Base-by-base conservation (phyloP, 2,797 vertebrate genomes). In the Tauraco hartlaubi region DNA sequence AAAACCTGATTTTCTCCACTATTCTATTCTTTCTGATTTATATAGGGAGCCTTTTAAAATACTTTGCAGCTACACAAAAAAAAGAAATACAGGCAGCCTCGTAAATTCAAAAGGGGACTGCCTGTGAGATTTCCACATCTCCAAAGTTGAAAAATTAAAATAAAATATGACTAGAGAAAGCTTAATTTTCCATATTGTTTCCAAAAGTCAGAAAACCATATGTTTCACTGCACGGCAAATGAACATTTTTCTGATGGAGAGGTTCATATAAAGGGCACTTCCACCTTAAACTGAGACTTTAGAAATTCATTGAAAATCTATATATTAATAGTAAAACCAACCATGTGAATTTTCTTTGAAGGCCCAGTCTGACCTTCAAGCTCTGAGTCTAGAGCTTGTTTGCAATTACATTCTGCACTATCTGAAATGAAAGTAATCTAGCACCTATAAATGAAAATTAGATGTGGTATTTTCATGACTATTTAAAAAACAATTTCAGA, bases 291-390 rank as follows among this genome's bases (percentile, higher is more conserved):
- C 82, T 78, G 63, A 83, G 67, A 85, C 49, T 96, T 96, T 84
- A 94, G 52, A 84, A 94, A 95, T 96, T 97, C 52, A 77, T 28
- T 91, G 85, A 94, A 95, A 93, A 94, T 19, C 64, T 95, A 51
- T 62, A 59, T 82, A 91, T 81, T 94, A 89, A 77, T 74, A 88
- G 52, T 91, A 88, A 97, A 97, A 94, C n/a, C 84, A 96, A 96
- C 41, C 74, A 81, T 20, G 33, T 86, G 77, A 83, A 80, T 94
- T 94, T 86, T 82, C 80, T 79, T 97, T 94, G 84, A 95, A 95
- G 52, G 88, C 49, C 25, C 72, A 95, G 43, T 80, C 72, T 96
- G 81, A 91, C 48, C 58, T 93, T 96, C 44, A 81, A 72, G 49
- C 41, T 68, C 88, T 92, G 72, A 85, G 81, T 88, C 19, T 56